Conservation (phyloP, 1,140 invertebrate species). For the Apis mellifera region Amel_HAv3.1 CM009933.2:7518001-7518500, state of each 20-base stretch:
- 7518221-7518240: too few relatives aligned
- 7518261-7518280: too few relatives aligned
- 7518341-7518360: too few relatives aligned
- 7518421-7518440: constrained; percentile 30
- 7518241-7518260: too few relatives aligned
- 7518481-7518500: constrained; percentile 9
- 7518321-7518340: background rate
- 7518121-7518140: constrained; percentile 6
- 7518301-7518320: too few relatives aligned
- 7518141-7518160: constrained; percentile 14
- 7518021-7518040: constrained; percentile 24
- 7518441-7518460: background rate
- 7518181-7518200: background rate
- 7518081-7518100: constrained; percentile 34
- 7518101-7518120: background rate
- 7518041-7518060: constrained; percentile 6
- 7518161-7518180: background rate
- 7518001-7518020: constrained; percentile 9
- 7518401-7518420: background rate
- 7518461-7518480: constrained; percentile 38
- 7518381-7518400: too few relatives aligned
- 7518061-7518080: constrained; percentile 42
- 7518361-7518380: background rate
- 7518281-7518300: too few relatives aligned
- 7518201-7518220: background rate